Percentiles rank a stretch among this genome's conserved stretches.
phyloP scores from a whole-genome alignment of 2,888 invertebrate species.

The Cylindroiulus punctatus region DNA sequence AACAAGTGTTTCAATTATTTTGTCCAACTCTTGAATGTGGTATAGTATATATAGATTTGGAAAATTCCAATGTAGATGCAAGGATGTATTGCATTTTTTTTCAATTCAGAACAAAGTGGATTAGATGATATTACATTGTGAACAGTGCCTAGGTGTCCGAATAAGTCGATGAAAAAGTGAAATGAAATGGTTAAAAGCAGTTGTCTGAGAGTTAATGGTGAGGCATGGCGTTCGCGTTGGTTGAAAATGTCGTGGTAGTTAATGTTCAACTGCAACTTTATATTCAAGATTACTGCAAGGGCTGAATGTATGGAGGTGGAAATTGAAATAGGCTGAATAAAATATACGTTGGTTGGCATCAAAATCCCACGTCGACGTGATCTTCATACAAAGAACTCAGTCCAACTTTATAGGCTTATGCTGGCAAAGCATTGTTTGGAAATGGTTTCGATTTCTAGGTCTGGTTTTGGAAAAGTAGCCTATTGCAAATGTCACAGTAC shows the following conservation, averaged over 20 bases:
- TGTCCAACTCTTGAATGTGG: too few species aligned
- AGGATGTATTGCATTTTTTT: too few species aligned
- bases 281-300: slow-evolving; percentile 10
- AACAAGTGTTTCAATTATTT: too few species aligned
- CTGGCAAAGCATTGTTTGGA: slow-evolving; percentile 29
- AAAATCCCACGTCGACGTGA: slow-evolving; percentile 15
- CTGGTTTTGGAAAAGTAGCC: neutral
- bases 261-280: neutral
- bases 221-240: neutral
- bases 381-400: slow-evolving; percentile 5
- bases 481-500: neutral
- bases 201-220: neutral
- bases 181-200: neutral
- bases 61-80: too few species aligned
- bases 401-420: slow-evolving; percentile 7
- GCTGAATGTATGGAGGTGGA: slow-evolving; percentile 42
- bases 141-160: too few species aligned
- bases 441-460: neutral
- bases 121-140: too few species aligned
- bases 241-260: slow-evolving; percentile 8
- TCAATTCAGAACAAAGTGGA: too few species aligned
- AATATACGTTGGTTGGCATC: slow-evolving; percentile 1
- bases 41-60: too few species aligned
- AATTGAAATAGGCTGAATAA: slow-evolving; percentile 40
- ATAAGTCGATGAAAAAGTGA: too few species aligned